These are phyloP conservation scores for Trachurus trachurus DNA, from an alignment of 2,797 vertebrate genomes.

Conservation along the genomic window DNA sequence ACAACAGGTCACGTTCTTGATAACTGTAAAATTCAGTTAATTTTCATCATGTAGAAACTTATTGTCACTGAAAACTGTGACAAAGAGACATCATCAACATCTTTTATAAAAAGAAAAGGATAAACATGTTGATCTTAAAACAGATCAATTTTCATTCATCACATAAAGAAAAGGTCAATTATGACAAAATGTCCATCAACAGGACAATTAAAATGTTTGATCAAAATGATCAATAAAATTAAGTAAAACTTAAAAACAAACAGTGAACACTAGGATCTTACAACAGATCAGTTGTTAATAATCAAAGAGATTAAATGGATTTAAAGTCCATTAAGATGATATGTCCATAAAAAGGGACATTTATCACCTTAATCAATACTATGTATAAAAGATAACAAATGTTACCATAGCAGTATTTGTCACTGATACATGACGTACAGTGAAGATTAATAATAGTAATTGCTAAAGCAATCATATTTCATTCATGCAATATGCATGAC, in stretches of 20 bases:
- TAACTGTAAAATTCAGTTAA: background rate
- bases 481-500: conserved; percentile 48
- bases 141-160: conserved; percentile 15
- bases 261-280: too few species aligned
- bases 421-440: background rate
- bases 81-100: background rate
- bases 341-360: conserved; percentile 4
- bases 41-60: background rate
- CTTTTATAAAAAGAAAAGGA: conserved; percentile 18
- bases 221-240: conserved; percentile 4
- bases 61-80: conserved; percentile 23
- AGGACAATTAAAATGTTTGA: background rate
- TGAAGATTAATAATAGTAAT: background rate
- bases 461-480: conserved; percentile 34
- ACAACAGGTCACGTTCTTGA: conserved; percentile 19
- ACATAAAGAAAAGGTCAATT: background rate
- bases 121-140: conserved; percentile 30
- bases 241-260: too few species aligned
- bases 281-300: too few species aligned
- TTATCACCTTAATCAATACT: conserved; percentile 5
- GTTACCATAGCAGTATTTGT: background rate
- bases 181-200: background rate
- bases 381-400: too few species aligned
- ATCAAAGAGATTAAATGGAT: too few species aligned
- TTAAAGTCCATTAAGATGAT: background rate